Conservation (phyloP, 2,113 vertebrate genomes). For the Rhinogobius similis region DNA sequence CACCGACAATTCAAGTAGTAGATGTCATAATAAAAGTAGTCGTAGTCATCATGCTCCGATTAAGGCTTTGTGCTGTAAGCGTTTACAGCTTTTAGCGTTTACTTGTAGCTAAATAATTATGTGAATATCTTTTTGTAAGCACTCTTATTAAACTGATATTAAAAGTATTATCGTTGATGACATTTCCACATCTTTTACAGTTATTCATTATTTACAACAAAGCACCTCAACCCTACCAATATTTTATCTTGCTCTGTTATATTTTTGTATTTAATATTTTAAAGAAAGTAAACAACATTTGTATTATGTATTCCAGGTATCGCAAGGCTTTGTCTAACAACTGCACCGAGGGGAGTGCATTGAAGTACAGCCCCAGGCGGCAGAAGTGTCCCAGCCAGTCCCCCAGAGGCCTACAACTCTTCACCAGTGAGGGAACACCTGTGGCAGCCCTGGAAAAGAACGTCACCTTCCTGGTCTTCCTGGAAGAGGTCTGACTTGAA, state of each 20-base stretch:
- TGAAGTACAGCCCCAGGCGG: constrained; percentile 84
- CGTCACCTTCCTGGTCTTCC: constrained; percentile 87
- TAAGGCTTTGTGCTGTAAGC: too few species aligned
- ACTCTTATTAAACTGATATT: too few species aligned
- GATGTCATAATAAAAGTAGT: too few species aligned
- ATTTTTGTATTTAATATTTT: not conserved
- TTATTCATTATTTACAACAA: too few species aligned
- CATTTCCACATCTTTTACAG: too few species aligned
- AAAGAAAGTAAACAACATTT: not conserved
- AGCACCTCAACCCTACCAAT: too few species aligned
- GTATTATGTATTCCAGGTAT: constrained; percentile 75
- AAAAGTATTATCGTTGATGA: too few species aligned
- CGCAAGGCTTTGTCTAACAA: constrained; percentile 90
- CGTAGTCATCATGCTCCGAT: too few species aligned
- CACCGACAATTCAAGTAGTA: too few species aligned
- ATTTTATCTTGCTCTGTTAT: not conserved
- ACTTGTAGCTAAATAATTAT: too few species aligned
- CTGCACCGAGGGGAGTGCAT: constrained; percentile 85
- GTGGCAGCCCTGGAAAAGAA: constrained; percentile 85
- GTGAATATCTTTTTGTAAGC: too few species aligned
- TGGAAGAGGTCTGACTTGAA: constrained; percentile 82
- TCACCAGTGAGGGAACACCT: constrained; percentile 86
- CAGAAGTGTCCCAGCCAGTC: constrained; percentile 86
- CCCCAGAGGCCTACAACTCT: constrained; percentile 84
- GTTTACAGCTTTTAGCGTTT: too few species aligned